Percentiles rank a stretch among this genome's conserved stretches.
These are phyloP conservation scores for Bombus difficillimus DNA, from an alignment of 1,140 invertebrate genomes.

Conservation along the genomic window DNA sequence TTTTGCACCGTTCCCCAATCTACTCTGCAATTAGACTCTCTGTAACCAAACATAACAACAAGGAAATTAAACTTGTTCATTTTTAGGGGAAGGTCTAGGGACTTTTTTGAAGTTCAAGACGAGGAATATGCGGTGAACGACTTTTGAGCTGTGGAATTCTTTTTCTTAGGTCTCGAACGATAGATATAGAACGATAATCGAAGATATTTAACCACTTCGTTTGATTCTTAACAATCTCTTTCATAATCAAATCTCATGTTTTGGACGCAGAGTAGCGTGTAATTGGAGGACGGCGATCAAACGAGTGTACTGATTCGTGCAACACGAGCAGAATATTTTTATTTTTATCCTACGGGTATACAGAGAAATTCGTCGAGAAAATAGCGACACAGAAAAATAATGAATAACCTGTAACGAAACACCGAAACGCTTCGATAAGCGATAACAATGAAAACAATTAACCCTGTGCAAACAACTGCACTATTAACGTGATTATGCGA, in stretches of 20 bases:
- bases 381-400: neutral
- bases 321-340: neutral
- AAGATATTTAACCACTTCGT: neutral
- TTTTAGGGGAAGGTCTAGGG: neutral
- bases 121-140: neutral
- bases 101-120: neutral
- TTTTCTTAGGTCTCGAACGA: neutral
- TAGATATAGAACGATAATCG: neutral
- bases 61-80: neutral
- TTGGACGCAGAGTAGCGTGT: neutral
- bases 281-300: neutral
- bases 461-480: neutral
- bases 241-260: neutral
- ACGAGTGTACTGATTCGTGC: neutral
- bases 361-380: no score
- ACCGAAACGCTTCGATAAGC: neutral
- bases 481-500: neutral
- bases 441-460: neutral
- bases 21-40: neutral
- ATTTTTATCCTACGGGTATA: no score
- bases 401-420: neutral
- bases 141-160: neutral
- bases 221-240: neutral
- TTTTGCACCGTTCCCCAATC: neutral
- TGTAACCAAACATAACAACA: neutral